Conservation (phyloP, 2,797 vertebrate species). For the Darevskia nairensis region DNA sequence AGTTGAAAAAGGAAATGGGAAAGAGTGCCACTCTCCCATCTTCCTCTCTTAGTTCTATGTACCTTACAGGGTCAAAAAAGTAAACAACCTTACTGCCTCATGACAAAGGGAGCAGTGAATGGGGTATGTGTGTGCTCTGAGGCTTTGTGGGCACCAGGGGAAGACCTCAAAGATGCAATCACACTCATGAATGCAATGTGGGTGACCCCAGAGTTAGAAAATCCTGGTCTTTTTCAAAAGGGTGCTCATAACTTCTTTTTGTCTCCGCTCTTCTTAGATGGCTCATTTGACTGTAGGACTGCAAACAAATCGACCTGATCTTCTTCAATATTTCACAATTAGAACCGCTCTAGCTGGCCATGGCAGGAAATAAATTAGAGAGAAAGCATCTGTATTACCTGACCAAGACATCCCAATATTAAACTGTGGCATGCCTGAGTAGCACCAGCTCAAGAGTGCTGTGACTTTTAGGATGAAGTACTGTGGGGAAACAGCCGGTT, state of each 20-base stretch:
- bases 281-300: background rate
- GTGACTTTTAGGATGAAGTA: background rate
- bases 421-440: background rate
- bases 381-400: slow-evolving; percentile 1
- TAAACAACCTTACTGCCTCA: too few species aligned
- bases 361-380: slow-evolving; percentile 8
- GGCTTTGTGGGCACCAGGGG: too few species aligned
- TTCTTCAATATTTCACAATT: background rate
- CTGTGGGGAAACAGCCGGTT: background rate
- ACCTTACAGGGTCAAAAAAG: too few species aligned
- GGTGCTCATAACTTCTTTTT: slow-evolving; percentile 12
- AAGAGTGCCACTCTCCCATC: too few species aligned
- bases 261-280: background rate
- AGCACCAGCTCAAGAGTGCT: background rate
- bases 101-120: too few species aligned
- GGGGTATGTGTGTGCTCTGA: too few species aligned
- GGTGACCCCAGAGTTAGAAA: background rate
- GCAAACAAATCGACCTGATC: slow-evolving; percentile 5
- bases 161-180: too few species aligned
- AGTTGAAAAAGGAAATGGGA: too few species aligned
- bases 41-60: too few species aligned
- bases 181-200: too few species aligned
- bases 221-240: slow-evolving; percentile 19
- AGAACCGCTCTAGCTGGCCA: background rate
- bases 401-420: background rate